phyloP scores from a whole-genome alignment of 1,140 invertebrate species.

The Telenomus remus region DNA sequence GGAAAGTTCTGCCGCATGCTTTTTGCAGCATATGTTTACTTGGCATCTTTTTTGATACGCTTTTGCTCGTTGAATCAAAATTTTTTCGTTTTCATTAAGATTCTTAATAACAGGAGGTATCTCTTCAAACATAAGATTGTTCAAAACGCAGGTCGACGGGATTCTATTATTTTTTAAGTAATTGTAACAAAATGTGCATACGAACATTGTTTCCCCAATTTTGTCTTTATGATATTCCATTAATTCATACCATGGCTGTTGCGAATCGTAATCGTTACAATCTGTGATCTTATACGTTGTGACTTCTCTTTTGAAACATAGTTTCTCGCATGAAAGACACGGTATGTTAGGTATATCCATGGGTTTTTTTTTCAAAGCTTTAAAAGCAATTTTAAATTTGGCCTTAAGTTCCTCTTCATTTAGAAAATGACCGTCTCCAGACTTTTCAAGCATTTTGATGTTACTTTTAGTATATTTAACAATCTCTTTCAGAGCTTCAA shows the following conservation, averaged over 20 bases:
- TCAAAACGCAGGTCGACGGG: conserved; percentile 36
- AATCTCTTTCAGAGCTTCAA: conserved; percentile 15
- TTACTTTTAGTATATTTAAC: conserved; percentile 11
- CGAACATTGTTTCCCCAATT: conserved; percentile 7
- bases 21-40: conserved; percentile 51
- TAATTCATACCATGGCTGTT: conserved; percentile 39
- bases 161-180: conserved; percentile 37
- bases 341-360: conserved; percentile 30
- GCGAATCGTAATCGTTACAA: conserved; percentile 22
- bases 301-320: conserved; percentile 50
- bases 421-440: conserved; percentile 23
- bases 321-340: conserved; percentile 55
- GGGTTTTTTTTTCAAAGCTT: conserved; percentile 42
- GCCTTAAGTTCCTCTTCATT: conserved; percentile 42
- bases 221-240: conserved; percentile 19
- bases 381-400: conserved; percentile 31
- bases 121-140: conserved; percentile 18
- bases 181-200: conserved; percentile 40
- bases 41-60: conserved; percentile 64
- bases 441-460: neutral
- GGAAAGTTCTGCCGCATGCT: conserved; percentile 61
- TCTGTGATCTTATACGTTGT: conserved; percentile 13
- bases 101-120: neutral
- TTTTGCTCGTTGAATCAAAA: conserved; percentile 64
- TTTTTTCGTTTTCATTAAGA: conserved; percentile 57